Conservation (phyloP, 2,113 vertebrate genomes). For the Gymnocephalus cernua region DNA sequence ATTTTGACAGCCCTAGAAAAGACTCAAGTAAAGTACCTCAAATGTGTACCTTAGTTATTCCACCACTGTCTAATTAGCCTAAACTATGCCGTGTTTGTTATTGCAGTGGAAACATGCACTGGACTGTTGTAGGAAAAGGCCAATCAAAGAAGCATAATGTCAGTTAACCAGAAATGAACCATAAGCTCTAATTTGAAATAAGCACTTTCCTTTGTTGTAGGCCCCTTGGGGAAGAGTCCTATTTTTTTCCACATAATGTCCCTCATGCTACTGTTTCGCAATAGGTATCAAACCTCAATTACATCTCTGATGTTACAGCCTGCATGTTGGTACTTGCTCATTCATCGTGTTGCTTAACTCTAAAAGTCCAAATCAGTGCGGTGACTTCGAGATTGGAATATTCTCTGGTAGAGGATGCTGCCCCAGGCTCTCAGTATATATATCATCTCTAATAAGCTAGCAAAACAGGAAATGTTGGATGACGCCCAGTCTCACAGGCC, state of each 20-base stretch:
- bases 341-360: not conserved
- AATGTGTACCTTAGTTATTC: too few species aligned
- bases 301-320: not conserved
- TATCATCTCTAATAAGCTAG: not conserved
- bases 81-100: not conserved
- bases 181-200: not conserved
- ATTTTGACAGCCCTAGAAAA: too few species aligned
- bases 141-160: not conserved
- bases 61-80: not conserved
- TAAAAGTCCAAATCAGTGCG: not conserved
- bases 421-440: not conserved
- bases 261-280: not conserved
- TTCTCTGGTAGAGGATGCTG: not conserved
- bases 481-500: constrained; percentile 6
- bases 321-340: not conserved
- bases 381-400: not conserved
- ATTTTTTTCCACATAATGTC: not conserved
- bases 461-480: constrained; percentile 53
- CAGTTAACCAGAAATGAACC: too few species aligned
- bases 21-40: too few species aligned
- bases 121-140: not conserved
- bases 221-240: too few species aligned
- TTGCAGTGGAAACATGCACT: not conserved
- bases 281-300: not conserved
- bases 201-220: not conserved